Base-by-base conservation (phyloP, 2,888 invertebrate genomes). In the Drosophila anomalata region DNA sequence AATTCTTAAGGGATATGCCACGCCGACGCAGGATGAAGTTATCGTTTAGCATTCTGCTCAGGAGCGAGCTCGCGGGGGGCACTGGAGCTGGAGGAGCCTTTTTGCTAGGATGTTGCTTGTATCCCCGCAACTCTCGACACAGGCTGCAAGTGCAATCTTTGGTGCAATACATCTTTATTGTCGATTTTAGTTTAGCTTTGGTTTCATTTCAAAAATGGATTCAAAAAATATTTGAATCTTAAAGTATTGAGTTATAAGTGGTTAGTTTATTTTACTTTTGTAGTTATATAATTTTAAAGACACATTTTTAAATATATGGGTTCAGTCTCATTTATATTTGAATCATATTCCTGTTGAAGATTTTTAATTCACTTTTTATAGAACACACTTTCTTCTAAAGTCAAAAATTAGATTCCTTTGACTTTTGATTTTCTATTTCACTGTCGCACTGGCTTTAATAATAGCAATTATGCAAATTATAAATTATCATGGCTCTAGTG, bases 91-190 rank as follows among this genome's bases (percentile, higher is more conserved):
- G 8, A 4, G 46, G 51, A 67, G 62, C 46, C 63, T 87, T 80
- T 75, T 75, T 78, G 47, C 44, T 51, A 54, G 67, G 70, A 26
- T 76, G 36, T n/a, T 36, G 73, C 56, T 93, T 94, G 89, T 93
- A 94, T 79, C 94, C 94, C 83, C 93, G 94, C 82, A 96, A 92
- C 90, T 96, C 95, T 76, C 95, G 94, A 91, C 96, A 96, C 88
- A 96, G 93, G 89, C 95, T 94, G 92, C 96, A 96, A 82, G 93
- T 93, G 91, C 96, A 96, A 85, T 95, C 94, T 93, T 94, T 93
- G 87, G 94, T 93, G 92, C 95, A 95, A 93, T 93, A 94, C 95
- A 95, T 95, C 50, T 17, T 67, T 62, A 52, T 54, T 90, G 58
- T 81, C 33, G 14, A n/a, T 20, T 42, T 42, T 42, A 42, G 39